A percentile compares a stretch with the other conserved stretches of the same genome.
Evolutionary conservation across 2,888 invertebrate genomes (phyloP).

Genomic region (Drosophila anomelani): DNA sequence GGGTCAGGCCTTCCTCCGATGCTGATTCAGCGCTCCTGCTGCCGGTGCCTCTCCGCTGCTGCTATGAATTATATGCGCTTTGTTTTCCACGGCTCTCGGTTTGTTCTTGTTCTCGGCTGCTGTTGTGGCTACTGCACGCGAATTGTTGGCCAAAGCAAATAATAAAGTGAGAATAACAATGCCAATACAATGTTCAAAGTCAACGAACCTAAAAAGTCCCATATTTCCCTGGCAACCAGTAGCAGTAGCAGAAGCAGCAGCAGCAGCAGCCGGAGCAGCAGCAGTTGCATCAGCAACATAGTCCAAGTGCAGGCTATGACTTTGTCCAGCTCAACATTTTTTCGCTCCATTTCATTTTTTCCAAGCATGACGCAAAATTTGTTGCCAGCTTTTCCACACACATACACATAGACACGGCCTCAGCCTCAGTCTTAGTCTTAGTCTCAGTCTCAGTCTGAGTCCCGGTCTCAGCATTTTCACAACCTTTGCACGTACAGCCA

Average conservation of each 20-base stretch:
- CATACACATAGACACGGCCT: not conserved
- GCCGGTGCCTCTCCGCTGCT: slow-evolving; percentile 35
- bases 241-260: slow-evolving; percentile 22
- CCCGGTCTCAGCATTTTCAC: slow-evolving; percentile 72
- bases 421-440: slow-evolving; percentile 9
- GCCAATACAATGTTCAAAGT: slow-evolving; percentile 80
- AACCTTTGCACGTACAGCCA: slow-evolving; percentile 77
- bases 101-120: slow-evolving; percentile 18
- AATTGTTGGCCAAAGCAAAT: slow-evolving; percentile 73
- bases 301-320: slow-evolving; percentile 60
- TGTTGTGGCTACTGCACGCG: slow-evolving; percentile 75
- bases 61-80: slow-evolving; percentile 79
- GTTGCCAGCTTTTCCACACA: slow-evolving; percentile 77
- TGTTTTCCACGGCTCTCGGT: slow-evolving; percentile 56
- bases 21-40: slow-evolving; percentile 27
- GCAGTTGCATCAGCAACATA: slow-evolving; percentile 37
- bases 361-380: slow-evolving; percentile 80
- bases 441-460: slow-evolving; percentile 10
- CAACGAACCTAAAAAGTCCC: slow-evolving; percentile 80
- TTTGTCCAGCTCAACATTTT: slow-evolving; percentile 74
- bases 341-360: slow-evolving; percentile 80
- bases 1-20: slow-evolving; percentile 64
- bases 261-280: slow-evolving; percentile 20
- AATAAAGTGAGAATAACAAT: slow-evolving; percentile 81
- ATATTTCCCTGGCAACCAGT: slow-evolving; percentile 63